Percentiles rank a stretch among this genome's conserved stretches.
Evolutionary conservation across 1,140 invertebrate genomes (phyloP).

Genomic region (Plutomurus gul): DNA sequence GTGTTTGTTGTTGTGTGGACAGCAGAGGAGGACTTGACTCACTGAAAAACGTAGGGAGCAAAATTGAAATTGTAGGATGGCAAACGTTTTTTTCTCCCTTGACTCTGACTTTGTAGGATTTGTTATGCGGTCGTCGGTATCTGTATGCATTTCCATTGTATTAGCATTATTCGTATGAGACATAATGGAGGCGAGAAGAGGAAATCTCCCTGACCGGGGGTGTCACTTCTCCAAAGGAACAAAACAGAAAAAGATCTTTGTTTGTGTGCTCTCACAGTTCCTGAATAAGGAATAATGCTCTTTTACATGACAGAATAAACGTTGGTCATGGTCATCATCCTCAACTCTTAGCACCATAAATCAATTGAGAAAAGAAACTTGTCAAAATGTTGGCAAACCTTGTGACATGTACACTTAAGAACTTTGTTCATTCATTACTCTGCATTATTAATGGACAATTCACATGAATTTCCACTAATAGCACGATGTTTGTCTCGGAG

Average conservation of each 20-base stretch:
- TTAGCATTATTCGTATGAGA: not conserved
- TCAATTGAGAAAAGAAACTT: slow-evolving; percentile 31
- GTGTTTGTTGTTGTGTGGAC: too few relatives aligned
- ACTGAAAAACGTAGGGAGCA: too few relatives aligned
- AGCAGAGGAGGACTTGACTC: too few relatives aligned
- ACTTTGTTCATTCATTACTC: not conserved
- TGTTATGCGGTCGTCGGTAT: too few relatives aligned
- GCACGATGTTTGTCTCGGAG: too few relatives aligned
- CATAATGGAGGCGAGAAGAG: not conserved
- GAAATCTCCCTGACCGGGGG: not conserved
- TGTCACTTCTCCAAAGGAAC: too few relatives aligned
- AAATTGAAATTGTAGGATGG: not conserved
- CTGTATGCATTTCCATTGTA: not conserved
- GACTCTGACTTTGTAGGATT: not conserved
- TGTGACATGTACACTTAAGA: slow-evolving; percentile 39
- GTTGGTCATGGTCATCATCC: slow-evolving; percentile 35
- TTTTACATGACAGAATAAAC: not conserved
- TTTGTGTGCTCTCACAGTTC: not conserved
- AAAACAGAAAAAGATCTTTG: not conserved
- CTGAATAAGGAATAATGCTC: too few relatives aligned
- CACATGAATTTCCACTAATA: too few relatives aligned
- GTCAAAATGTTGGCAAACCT: slow-evolving; percentile 46
- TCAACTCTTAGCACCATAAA: slow-evolving; percentile 27
- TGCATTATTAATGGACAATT: not conserved
- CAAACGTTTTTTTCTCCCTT: not conserved